Conservation (phyloP, 2,113 vertebrate genomes). For the Podiceps cristatus region DNA sequence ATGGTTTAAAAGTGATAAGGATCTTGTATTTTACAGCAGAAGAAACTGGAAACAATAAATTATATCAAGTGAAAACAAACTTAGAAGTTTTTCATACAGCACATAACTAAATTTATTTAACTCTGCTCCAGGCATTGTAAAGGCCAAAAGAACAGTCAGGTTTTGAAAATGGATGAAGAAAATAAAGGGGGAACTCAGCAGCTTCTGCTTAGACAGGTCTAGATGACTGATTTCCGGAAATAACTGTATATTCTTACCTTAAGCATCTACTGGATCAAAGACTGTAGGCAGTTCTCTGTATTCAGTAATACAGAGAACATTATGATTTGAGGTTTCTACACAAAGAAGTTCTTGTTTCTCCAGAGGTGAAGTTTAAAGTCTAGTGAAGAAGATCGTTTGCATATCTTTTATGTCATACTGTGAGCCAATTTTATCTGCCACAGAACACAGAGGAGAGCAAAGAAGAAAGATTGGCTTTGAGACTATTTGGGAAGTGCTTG, state of each 20-base stretch:
- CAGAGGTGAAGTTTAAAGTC: neutral
- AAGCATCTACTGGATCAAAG: neutral
- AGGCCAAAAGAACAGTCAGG: neutral
- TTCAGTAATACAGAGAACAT: neutral
- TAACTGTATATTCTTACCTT: neutral
- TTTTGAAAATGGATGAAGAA: neutral
- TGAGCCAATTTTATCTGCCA: neutral
- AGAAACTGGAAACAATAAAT: neutral
- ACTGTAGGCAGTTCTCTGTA: neutral
- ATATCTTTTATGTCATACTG: neutral
- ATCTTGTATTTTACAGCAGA: neutral
- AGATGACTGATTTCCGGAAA: neutral
- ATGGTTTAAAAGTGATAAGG: neutral
- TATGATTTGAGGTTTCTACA: neutral
- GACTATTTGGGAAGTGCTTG: neutral
- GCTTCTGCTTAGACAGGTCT: neutral
- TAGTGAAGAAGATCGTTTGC: neutral
- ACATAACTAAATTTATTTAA: neutral
- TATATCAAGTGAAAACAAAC: neutral
- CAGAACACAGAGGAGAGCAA: neutral
- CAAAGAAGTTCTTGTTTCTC: neutral
- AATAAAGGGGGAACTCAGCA: neutral
- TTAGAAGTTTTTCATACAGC: neutral
- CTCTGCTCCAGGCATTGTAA: neutral
- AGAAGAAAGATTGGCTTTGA: neutral